These are phyloP conservation scores for Vultur gryphus DNA, from an alignment of 2,797 vertebrate species.

Conservation along the genomic window DNA sequence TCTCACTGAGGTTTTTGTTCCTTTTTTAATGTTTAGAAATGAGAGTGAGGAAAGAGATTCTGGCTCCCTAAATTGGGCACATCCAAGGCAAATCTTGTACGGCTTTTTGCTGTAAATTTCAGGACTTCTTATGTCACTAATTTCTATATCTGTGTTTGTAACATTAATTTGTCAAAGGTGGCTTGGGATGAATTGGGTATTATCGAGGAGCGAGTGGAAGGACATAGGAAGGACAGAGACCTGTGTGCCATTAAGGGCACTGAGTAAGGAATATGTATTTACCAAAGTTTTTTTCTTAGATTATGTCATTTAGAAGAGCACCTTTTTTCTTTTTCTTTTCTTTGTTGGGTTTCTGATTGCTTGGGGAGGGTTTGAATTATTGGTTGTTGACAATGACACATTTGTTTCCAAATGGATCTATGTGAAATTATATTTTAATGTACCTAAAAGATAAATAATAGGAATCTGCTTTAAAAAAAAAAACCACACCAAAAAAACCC, in stretches of 20 bases:
- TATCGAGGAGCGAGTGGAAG: background rate
- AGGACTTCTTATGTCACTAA: background rate
- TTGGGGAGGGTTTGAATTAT: background rate
- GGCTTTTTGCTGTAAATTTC: background rate
- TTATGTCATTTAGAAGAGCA: background rate
- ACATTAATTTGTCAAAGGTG: background rate
- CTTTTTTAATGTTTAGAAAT: conserved; percentile 50
- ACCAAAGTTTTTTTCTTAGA: background rate
- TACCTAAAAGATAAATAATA: background rate
- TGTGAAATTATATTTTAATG: background rate
- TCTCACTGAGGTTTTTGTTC: background rate
- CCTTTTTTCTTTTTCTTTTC: background rate
- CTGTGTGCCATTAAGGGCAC: background rate
- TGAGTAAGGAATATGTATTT: background rate
- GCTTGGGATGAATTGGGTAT: background rate
- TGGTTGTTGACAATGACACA: background rate
- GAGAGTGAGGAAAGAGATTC: background rate
- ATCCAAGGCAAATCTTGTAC: background rate
- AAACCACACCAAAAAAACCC: too few relatives aligned
- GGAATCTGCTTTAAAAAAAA: background rate
- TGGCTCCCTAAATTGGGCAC: background rate
- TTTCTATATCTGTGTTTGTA: background rate
- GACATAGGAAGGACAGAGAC: background rate
- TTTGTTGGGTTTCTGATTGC: background rate
- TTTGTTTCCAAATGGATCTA: background rate